Evolutionary conservation across 2,888 invertebrate species (phyloP).

Genomic region (Pyrocoelia pectoralis): DNA sequence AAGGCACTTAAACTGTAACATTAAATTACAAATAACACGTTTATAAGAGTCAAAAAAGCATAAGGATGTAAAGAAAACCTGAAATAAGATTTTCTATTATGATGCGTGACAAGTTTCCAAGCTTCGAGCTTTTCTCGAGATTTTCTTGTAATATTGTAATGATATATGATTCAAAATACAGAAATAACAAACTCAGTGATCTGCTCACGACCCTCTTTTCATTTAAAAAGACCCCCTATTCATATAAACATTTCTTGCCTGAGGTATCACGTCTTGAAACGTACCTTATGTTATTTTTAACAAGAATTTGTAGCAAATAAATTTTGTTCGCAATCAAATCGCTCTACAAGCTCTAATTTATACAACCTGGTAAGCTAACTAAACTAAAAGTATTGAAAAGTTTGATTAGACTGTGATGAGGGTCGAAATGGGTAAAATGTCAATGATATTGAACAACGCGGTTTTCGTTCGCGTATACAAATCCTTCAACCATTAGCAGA

Average conservation of each 20-base stretch:
- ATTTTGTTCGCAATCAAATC: not conserved
- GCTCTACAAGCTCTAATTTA: not conserved
- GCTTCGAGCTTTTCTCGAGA: slow-evolving; percentile 4
- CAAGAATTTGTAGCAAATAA: not conserved
- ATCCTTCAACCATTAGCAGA: no score
- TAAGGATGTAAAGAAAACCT: not conserved
- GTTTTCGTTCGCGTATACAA: slow-evolving; percentile 8
- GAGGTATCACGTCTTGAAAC: not conserved
- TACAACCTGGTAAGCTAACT: not conserved
- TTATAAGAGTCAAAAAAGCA: not conserved
- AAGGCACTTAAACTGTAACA: no score
- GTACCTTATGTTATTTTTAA: not conserved
- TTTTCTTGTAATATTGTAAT: slow-evolving; percentile 9
- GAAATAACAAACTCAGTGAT: slow-evolving; percentile 14
- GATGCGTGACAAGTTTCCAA: not conserved
- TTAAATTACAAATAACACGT: no score
- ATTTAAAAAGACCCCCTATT: slow-evolving; percentile 10
- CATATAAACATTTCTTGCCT: not conserved
- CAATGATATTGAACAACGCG: slow-evolving; percentile 13
- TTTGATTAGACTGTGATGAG: not conserved
- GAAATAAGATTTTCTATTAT: slow-evolving; percentile 1
- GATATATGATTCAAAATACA: slow-evolving; percentile 15
- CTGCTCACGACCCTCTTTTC: slow-evolving; percentile 16
- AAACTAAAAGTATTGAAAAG: not conserved
- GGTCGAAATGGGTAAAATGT: slow-evolving; percentile 11